phyloP scores from a whole-genome alignment of 2,113 vertebrate genomes.

The Leucoraja erinaceus region DNA sequence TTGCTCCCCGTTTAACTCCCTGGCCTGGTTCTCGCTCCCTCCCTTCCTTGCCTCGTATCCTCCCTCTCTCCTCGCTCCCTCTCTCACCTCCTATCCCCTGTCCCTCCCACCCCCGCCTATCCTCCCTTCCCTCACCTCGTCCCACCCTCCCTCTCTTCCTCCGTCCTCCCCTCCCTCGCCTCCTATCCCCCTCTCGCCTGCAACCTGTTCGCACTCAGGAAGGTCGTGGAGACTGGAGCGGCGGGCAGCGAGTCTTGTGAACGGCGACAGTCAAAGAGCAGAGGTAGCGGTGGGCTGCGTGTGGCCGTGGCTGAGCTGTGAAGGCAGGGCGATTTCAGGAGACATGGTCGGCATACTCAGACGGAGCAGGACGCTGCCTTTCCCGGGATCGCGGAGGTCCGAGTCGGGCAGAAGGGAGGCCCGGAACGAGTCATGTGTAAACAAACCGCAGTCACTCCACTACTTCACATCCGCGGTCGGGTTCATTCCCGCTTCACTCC shows the following conservation, averaged over 20 bases:
- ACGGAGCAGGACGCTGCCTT: not conserved
- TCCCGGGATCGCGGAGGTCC: not conserved
- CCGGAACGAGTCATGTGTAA: not conserved
- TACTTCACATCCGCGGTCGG: not conserved
- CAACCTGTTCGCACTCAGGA: conserved; percentile 51
- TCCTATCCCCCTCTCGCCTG: conserved; percentile 54
- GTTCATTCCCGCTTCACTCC: not conserved
- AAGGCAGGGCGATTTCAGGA: too few relatives aligned
- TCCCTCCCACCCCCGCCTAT: conserved; percentile 39
- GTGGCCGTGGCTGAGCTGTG: too few relatives aligned
- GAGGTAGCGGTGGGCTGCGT: too few relatives aligned
- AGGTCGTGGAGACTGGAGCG: too few relatives aligned
- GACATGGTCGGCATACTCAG: not conserved
- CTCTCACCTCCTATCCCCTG: conserved; percentile 29
- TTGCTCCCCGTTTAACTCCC: conserved; percentile 52
- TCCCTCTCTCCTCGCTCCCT: conserved; percentile 41
- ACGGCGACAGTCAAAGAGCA: too few relatives aligned
- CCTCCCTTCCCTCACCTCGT: conserved; percentile 44
- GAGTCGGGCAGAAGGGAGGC: not conserved
- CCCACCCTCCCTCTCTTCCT: not conserved
- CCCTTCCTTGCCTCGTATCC: conserved; percentile 48
- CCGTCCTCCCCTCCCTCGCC: conserved; percentile 39
- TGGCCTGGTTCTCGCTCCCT: not conserved
- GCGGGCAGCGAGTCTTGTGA: too few relatives aligned
- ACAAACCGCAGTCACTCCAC: not conserved